Evolutionary conservation across 2,113 vertebrate genomes (phyloP).

Genomic region (Coptodon rendalli): DNA sequence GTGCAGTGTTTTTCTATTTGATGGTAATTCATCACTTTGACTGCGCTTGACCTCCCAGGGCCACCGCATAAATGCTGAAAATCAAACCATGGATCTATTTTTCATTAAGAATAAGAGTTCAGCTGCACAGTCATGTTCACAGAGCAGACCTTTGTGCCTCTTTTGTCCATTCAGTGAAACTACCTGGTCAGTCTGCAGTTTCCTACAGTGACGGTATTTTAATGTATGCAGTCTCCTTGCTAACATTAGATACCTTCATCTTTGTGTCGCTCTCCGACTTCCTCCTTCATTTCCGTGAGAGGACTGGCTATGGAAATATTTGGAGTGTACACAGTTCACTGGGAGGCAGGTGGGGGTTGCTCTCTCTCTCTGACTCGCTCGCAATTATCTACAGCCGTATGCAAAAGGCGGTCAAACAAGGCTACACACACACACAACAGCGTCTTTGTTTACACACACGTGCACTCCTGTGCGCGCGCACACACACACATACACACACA

Average conservation of each 20-base stretch:
- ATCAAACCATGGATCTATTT: not conserved
- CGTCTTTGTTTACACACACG: constrained; percentile 56
- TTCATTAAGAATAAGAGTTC: not conserved
- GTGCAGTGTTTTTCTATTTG: not conserved
- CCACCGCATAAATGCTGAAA: not conserved
- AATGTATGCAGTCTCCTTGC: not conserved
- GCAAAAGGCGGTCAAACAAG: constrained; percentile 66
- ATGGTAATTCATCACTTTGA: not conserved
- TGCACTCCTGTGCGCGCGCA: not conserved
- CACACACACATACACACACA: not conserved
- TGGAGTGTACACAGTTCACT: constrained; percentile 69
- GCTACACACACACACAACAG: constrained; percentile 51
- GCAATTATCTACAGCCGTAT: constrained; percentile 71
- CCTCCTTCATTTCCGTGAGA: constrained; percentile 57
- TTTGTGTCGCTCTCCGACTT: constrained; percentile 30
- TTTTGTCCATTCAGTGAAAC: not conserved
- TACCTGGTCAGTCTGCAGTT: not conserved
- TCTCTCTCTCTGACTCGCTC: not conserved
- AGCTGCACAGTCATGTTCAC: not conserved
- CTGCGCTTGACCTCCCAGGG: not conserved
- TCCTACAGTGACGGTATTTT: not conserved
- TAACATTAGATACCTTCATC: not conserved
- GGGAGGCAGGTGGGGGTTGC: constrained; percentile 40
- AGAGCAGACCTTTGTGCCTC: not conserved
- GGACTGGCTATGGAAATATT: constrained; percentile 70